phyloP scores from a whole-genome alignment of 2,113 vertebrate genomes.

The Phylloscopus trochilus region DNA sequence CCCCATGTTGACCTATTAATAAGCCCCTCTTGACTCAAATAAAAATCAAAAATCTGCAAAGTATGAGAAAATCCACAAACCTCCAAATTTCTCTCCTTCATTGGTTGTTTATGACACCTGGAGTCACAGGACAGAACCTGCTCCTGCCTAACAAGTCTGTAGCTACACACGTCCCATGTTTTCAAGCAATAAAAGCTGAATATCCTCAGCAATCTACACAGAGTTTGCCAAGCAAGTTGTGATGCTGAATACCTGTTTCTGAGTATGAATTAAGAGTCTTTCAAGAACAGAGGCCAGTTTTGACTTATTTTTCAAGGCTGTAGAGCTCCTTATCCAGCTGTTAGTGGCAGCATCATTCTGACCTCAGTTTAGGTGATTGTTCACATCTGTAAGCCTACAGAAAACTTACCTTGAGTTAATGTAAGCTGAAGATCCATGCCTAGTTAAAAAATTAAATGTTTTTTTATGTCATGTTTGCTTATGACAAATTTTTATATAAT shows the following conservation, averaged over 20 bases:
- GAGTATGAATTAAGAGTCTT: background rate
- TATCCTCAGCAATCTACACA: background rate
- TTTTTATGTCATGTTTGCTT: background rate
- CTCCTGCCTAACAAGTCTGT: background rate
- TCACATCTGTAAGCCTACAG: accelerated
- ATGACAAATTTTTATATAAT: background rate
- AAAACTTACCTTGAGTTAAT: background rate
- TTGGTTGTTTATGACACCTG: background rate
- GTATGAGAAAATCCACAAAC: background rate
- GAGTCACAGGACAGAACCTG: background rate
- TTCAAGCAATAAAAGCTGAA: background rate
- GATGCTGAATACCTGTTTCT: background rate
- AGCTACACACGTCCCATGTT: background rate
- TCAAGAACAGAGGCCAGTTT: background rate
- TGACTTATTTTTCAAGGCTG: background rate
- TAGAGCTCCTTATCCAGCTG: background rate
- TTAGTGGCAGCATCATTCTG: background rate
- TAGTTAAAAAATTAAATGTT: background rate
- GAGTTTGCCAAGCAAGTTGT: background rate
- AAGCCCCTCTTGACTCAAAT: background rate
- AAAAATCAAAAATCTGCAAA: background rate
- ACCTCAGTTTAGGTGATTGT: background rate
- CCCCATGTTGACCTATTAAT: background rate
- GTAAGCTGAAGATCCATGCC: background rate
- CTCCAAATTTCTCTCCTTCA: background rate